These are phyloP conservation scores for Tetrax tetrax DNA, from an alignment of 2,113 vertebrate genomes.

Conservation along the genomic window DNA sequence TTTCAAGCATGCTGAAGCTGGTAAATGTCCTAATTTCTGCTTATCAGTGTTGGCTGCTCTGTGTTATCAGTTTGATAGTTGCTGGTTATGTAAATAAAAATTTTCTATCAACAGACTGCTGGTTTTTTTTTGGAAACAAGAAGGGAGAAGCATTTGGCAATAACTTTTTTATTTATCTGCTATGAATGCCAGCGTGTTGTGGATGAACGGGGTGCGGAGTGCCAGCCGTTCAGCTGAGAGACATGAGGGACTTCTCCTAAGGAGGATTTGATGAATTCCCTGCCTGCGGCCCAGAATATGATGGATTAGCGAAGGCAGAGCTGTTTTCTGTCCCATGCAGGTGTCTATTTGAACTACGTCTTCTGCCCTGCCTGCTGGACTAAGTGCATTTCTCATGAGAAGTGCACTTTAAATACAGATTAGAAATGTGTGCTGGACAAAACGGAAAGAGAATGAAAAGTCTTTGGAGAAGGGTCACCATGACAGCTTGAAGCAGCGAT, in stretches of 20 bases:
- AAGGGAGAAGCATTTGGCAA: neutral
- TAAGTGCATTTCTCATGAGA: neutral
- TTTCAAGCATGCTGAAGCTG: conserved; percentile 4
- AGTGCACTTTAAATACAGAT: neutral
- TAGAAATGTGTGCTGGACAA: neutral
- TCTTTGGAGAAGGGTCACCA: neutral
- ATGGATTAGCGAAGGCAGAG: neutral
- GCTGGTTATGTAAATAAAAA: conserved; percentile 4
- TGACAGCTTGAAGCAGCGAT: fast-evolving
- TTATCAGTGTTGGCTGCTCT: neutral
- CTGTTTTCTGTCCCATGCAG: neutral
- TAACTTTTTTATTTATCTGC: conserved; percentile 22
- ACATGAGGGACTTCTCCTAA: neutral
- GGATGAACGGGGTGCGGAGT: neutral
- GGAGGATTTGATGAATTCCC: neutral
- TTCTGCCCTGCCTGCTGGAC: neutral
- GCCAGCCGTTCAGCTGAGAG: neutral
- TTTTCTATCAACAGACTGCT: neutral
- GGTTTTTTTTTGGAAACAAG: neutral
- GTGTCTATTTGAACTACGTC: neutral
- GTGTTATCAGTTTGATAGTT: conserved; percentile 11
- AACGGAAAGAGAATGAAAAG: neutral
- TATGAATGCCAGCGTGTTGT: neutral
- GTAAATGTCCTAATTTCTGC: conserved; percentile 29
- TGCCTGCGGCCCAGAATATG: neutral